Percentiles rank a stretch among this genome's conserved stretches.
phyloP scores from a whole-genome alignment of 2,888 invertebrate genomes.

The Gastrophysa polygoni region DNA sequence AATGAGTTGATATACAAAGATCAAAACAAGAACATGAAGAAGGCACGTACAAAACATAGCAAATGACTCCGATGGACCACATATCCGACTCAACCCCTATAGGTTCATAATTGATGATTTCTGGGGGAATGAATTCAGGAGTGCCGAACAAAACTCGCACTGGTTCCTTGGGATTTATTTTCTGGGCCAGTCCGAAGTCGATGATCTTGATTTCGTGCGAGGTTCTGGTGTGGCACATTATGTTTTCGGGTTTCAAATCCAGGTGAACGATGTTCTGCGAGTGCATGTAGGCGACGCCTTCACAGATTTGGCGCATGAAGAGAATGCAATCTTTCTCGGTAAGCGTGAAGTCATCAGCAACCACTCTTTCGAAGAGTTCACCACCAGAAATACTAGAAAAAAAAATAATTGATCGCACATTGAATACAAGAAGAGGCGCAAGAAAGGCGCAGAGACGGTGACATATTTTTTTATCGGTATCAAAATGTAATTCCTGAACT shows the following conservation, averaged over 20 bases:
- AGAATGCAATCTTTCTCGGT: conserved; percentile 86
- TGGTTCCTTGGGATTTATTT: conserved; percentile 69
- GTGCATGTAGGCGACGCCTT: conserved; percentile 91
- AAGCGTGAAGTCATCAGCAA: conserved; percentile 89
- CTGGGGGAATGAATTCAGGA: conserved; percentile 92
- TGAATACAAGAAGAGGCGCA: too few relatives aligned
- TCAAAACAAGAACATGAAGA: not conserved
- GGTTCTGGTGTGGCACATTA: conserved; percentile 85
- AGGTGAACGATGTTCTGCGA: conserved; percentile 82
- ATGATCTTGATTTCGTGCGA: conserved; percentile 91
- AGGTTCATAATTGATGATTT: conserved; percentile 89
- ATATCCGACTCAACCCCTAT: conserved; percentile 87
- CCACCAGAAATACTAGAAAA: conserved; percentile 84
- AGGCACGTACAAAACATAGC: conserved; percentile 84
- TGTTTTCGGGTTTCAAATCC: conserved; percentile 95
- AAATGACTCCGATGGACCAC: conserved; percentile 95
- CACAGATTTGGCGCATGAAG: conserved; percentile 90
- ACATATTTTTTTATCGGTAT: too few relatives aligned
- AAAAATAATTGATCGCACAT: conserved; percentile 3
- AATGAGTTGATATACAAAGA: too few relatives aligned
- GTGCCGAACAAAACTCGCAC: conserved; percentile 79
- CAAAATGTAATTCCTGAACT: too few relatives aligned
- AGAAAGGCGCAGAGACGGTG: too few relatives aligned
- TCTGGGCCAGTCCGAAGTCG: conserved; percentile 90
- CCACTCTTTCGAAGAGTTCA: conserved; percentile 91